A percentile compares a stretch with the other conserved stretches of the same genome.
Evolutionary conservation across 1,140 invertebrate genomes (phyloP).

Genomic region (Cotesia chilonis): DNA sequence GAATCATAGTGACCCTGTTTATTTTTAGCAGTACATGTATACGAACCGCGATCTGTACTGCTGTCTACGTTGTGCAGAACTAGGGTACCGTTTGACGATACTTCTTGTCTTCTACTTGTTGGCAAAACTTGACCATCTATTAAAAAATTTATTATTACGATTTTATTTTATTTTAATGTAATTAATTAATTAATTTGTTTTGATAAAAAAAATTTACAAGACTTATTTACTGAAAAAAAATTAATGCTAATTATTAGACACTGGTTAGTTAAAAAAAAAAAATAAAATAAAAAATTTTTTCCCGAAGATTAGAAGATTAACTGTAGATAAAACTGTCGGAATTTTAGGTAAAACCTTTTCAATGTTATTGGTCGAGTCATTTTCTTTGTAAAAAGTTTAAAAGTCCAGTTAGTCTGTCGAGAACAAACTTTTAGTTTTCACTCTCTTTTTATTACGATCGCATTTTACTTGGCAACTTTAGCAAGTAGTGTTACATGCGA

Average conservation of each 20-base stretch:
- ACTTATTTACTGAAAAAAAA: too few species aligned
- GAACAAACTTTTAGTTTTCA: not conserved
- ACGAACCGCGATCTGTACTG: constrained; percentile 79
- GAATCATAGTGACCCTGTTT: constrained; percentile 81
- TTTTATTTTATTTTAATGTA: constrained; percentile 38
- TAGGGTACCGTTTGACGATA: constrained; percentile 86
- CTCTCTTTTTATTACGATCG: constrained; percentile 5
- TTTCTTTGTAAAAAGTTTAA: constrained; percentile 14
- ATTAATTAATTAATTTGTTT: too few species aligned
- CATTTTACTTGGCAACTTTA: constrained; percentile 14
- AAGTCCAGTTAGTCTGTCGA: constrained; percentile 3
- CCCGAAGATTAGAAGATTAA: too few species aligned
- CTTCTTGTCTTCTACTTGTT: constrained; percentile 85
- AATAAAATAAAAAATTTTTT: constrained; percentile 32
- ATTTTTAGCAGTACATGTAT: constrained; percentile 89
- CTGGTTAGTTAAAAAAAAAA: too few species aligned
- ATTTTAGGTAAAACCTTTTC: constrained; percentile 10
- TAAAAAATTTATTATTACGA: constrained; percentile 47
- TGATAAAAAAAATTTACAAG: too few species aligned
- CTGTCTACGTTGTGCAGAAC: constrained; percentile 76
- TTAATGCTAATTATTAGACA: too few species aligned
- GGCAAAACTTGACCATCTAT: constrained; percentile 83
- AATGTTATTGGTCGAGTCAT: constrained; percentile 15
- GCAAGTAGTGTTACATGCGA: constrained; percentile 34
- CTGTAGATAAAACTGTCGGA: not conserved